Conservation (phyloP, 2,797 vertebrate species). For the Eutrigla gurnardus region DNA sequence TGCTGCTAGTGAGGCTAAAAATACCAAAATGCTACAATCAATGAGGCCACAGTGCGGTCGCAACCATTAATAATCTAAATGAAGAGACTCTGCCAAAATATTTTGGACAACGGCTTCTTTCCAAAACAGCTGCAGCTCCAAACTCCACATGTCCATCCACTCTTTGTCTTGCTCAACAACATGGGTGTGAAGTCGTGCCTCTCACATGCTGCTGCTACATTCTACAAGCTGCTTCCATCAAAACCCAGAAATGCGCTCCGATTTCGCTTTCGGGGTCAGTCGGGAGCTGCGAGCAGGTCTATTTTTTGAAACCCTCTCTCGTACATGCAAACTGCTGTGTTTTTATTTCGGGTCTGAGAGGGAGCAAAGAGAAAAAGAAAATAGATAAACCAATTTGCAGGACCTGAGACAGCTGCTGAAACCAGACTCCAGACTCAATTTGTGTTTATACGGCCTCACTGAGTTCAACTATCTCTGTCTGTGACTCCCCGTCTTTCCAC, state of each 20-base stretch:
- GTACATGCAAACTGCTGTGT: background rate
- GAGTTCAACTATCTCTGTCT: conserved; percentile 60
- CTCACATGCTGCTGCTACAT: conserved; percentile 67
- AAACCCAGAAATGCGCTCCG: background rate
- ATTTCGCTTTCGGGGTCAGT: conserved; percentile 48
- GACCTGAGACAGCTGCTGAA: conserved; percentile 68
- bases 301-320: background rate
- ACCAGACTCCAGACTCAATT: conserved; percentile 67
- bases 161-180: conserved; percentile 12
- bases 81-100: conserved; percentile 42
- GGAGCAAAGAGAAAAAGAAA: background rate
- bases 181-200: conserved; percentile 22
- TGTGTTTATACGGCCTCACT: conserved; percentile 68
- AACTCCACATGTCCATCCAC: background rate
- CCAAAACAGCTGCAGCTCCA: conserved; percentile 65
- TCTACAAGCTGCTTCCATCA: conserved; percentile 48
- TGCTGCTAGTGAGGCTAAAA: background rate
- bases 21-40: conserved; percentile 8
- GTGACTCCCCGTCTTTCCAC: conserved; percentile 57
- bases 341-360: conserved; percentile 17
- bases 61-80: conserved; percentile 36
- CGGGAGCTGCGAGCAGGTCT: conserved; percentile 1
- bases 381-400: conserved; percentile 21
- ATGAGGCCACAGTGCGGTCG: background rate
- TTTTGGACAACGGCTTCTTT: conserved; percentile 43